Evolutionary conservation across 2,797 vertebrate species (phyloP).

Genomic region (Phrynocephalus forsythii): DNA sequence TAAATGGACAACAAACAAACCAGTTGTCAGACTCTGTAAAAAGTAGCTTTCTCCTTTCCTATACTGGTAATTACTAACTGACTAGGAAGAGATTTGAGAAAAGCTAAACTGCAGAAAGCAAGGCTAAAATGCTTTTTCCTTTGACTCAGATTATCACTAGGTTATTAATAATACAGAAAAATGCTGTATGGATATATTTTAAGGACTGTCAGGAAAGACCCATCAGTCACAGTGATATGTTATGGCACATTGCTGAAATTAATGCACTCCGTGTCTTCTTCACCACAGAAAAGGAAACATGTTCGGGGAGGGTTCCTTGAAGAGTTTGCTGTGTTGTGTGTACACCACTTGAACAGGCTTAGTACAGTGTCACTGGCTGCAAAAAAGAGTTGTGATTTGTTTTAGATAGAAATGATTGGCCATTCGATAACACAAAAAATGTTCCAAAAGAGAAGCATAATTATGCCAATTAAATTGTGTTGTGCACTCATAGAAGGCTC

Average conservation of each 20-base stretch:
- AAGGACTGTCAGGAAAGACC: not conserved
- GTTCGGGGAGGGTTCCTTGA: not conserved
- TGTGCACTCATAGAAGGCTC: not conserved
- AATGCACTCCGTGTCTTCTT: conserved; percentile 1
- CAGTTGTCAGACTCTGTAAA: too few species aligned
- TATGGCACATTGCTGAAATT: conserved; percentile 7
- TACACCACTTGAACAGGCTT: not conserved
- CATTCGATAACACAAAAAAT: not conserved
- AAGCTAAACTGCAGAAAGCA: not conserved
- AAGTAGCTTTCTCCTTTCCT: too few species aligned
- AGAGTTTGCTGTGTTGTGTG: not conserved
- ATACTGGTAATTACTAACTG: not conserved
- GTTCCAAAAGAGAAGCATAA: not conserved
- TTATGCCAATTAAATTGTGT: not conserved
- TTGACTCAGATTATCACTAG: conserved; percentile 21
- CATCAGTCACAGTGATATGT: conserved; percentile 3
- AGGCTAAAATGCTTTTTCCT: not conserved
- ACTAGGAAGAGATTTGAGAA: conserved; percentile 10
- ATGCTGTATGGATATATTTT: not conserved
- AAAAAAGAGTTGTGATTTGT: not conserved
- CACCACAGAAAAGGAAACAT: conserved; percentile 6
- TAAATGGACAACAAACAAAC: too few species aligned
- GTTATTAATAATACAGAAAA: not conserved
- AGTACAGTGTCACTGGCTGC: too few species aligned
- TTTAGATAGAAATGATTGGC: not conserved